Conservation (phyloP, 2,113 vertebrate genomes). For the Lasiurus borealis region DNA sequence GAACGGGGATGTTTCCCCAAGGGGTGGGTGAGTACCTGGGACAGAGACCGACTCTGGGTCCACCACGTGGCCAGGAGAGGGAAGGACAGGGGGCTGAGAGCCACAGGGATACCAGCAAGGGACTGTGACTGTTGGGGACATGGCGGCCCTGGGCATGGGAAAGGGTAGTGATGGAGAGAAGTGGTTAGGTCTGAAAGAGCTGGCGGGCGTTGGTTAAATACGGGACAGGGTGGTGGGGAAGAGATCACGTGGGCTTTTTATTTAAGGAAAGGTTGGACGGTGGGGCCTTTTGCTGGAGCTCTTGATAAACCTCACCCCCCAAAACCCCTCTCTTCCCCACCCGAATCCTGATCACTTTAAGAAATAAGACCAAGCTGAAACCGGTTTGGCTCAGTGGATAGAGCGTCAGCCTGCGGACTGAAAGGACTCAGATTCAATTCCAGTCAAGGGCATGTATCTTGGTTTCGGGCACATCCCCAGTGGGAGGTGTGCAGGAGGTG, state of each 20-base stretch:
- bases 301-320: background rate
- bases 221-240: background rate
- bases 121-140: background rate
- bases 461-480: no score
- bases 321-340: background rate
- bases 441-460: no score
- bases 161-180: background rate
- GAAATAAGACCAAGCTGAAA: background rate
- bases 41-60: fast-evolving
- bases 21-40: background rate
- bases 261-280: background rate
- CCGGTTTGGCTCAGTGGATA: no score
- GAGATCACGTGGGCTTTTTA: background rate
- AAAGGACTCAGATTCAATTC: no score
- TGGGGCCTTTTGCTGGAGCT: background rate
- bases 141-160: fast-evolving
- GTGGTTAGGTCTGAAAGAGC: background rate
- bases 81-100: background rate
- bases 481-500: no score
- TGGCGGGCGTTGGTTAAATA: fast-evolving
- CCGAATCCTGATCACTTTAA: background rate
- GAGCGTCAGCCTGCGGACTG: no score
- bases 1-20: background rate
- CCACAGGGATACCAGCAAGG: background rate
- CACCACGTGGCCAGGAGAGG: background rate